Evolutionary conservation across 2,113 vertebrate genomes (phyloP), one percentile per base, ranked within the genome.

Genomic region (Cinclus cinclus): DNA sequence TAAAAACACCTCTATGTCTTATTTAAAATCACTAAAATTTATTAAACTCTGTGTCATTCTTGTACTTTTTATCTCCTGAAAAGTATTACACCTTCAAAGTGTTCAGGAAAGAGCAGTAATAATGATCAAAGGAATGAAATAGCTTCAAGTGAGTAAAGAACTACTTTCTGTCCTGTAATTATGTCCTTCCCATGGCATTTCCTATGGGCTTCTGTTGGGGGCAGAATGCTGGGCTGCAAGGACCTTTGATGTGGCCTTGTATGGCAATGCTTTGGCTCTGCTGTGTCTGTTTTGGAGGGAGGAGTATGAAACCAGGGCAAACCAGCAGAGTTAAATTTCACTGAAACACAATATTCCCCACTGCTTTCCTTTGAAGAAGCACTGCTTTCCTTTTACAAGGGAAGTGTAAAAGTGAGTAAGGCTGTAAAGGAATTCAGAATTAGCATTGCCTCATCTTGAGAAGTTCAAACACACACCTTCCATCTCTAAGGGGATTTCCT

Each of bases 351-450:
- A 7, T n/a, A 84, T 55, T 44, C 62, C 55, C 62, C 13, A 22
- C n/a, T 77, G 71, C 25, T 83, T 88, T 85, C 22, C 75, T 93
- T 93, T 96, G 82, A 94, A 92, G 69, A 71, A 69, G 15, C 7
- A 31, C 15, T 76, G 31, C 31, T 83, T 21, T 79, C 28, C 49
- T 90, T 85, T 82, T 58, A 35, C 11, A 39, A 46, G 41, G 6
- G 22, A 79, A 39, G 12, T 47, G 7, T 60, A 44, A 74, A 74
- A 85, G 19, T 49, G 28, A 25, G 47, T 79, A 68, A 96, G 12
- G 18, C 31, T 80, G 58, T 27, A 83, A 88, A 93, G 50, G 53
- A 88, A 90, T 92, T 80, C 67, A 86, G 58, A 79, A 79, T 49
- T 69, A 87, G n/a, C 33, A 65, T 44, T 80, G n/a, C 33, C 46